A percentile compares a stretch with the other conserved stretches of the same genome.
Evolutionary conservation across 2,888 invertebrate species (phyloP).

Genomic region (Eutolmus rufibarbis): DNA sequence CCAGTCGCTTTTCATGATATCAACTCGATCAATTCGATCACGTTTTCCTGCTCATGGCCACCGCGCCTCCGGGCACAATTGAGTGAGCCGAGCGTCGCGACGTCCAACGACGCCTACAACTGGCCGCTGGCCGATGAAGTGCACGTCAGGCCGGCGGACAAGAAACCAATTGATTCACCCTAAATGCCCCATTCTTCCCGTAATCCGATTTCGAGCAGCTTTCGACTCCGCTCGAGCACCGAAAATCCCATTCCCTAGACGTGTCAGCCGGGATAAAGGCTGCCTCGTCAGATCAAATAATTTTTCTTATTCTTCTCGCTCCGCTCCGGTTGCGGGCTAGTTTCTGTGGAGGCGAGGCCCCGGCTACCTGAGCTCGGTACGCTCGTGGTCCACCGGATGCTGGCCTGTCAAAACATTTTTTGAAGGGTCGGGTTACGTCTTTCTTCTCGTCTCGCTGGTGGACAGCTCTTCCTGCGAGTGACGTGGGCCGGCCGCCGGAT

Average conservation of each 20-base stretch:
- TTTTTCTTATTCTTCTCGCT: neutral
- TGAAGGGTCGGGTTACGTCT: neutral
- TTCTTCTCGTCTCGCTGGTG: neutral
- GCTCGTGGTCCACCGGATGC: neutral
- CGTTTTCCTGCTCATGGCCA: neutral
- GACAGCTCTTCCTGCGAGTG: neutral
- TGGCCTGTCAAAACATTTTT: neutral
- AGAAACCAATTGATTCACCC: neutral
- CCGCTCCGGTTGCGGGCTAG: neutral
- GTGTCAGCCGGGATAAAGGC: neutral
- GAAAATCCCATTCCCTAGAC: neutral
- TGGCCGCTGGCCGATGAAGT: neutral
- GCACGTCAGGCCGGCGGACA: neutral
- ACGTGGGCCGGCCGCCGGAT: neutral
- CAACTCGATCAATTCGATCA: neutral
- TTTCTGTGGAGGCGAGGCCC: neutral
- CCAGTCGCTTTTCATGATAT: neutral
- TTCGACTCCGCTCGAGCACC: neutral
- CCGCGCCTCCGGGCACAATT: neutral
- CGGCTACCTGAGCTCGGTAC: neutral
- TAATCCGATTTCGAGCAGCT: neutral
- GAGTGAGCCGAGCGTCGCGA: neutral
- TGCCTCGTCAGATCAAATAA: neutral
- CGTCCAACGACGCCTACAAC: neutral
- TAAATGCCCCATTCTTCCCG: neutral